These are phyloP conservation scores for Palythoa grandiflora DNA, from an alignment of 92 coral and sea anemone species.

Conservation along the genomic window DNA sequence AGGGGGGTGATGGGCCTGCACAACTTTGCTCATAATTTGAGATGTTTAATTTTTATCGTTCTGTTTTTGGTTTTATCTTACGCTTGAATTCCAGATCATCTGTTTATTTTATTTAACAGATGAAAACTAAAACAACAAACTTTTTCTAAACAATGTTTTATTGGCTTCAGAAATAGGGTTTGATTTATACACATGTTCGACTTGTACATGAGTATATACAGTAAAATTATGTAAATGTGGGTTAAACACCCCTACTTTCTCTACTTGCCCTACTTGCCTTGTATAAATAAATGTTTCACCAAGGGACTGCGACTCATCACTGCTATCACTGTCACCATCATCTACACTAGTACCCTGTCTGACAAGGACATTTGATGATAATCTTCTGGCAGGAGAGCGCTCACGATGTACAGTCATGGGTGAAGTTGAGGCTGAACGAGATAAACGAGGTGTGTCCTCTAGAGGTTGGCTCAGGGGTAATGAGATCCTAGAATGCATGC, in stretches of 20 bases:
- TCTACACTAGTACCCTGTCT: constrained; percentile 38
- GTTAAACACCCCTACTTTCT: neutral
- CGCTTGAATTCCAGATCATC: too few species aligned
- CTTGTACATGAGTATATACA: too few species aligned
- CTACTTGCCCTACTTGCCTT: constrained; percentile 38
- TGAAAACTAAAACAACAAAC: too few species aligned
- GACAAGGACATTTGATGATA: constrained; percentile 25
- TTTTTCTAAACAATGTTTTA: too few species aligned
- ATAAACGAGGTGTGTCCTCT: constrained; percentile 41
- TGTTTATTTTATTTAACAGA: too few species aligned
- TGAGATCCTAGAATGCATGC: constrained; percentile 34
- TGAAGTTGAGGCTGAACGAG: constrained; percentile 38
- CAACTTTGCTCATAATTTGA: too few species aligned
- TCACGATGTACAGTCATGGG: constrained; percentile 23
- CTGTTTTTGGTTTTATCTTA: too few species aligned
- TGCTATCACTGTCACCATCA: constrained; percentile 42
- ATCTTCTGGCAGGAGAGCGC: constrained; percentile 16
- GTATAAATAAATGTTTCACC: constrained; percentile 43
- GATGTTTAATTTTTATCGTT: too few species aligned
- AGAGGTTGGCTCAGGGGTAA: constrained; percentile 46
- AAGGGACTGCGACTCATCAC: constrained; percentile 47
- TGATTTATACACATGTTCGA: too few species aligned
- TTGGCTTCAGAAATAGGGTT: too few species aligned
- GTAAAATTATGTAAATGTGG: too few species aligned
- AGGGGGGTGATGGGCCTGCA: too few species aligned